Base-by-base conservation (phyloP, 2,113 vertebrate genomes). In the Xyrauchen texanus region DNA sequence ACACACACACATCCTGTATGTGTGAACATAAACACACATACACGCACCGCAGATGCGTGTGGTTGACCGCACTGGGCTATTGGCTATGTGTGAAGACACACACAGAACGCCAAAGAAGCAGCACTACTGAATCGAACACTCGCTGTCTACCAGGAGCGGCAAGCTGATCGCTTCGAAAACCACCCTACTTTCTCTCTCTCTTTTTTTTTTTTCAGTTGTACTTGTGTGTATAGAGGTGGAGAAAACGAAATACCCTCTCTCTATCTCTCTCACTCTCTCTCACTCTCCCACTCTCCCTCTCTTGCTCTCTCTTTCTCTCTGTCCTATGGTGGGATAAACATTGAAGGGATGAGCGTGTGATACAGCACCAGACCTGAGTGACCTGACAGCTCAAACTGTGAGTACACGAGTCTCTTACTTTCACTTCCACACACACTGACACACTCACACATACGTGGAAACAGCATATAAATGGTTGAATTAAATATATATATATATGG, bases 261-360 rank as follows among this genome's bases (percentile, higher is more conserved):
- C 52, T 16, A 65, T 57, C 49, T 74, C 76, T 68, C 65, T 76
- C 78, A 60, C 63, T 70, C 67, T 71, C 66, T 67, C 75, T 76
- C 47, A 72, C 68, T 78, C 21, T 34, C 21, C 3, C 21, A 1
- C 21, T 34, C 21, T 34, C 21, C 3, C 21, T 34, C 21, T 1
- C 21, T 34, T 3, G 1, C 21, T 34, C 21, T 34, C 3, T 34
- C 21, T 34, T 34, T 34, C 21, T 34, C 68, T 79, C 77, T 82
- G 76, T 86, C 77, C 83, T 84, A 57, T 68, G 76, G 83, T 79
- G 81, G 84, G 83, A 87, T 89, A 83, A 79, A 83, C 82, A 80
- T 73, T 73, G 85, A 85, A 85, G 85, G 81, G 82, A 81, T 85
- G 88, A 87, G 75, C 80, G 66, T 74, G 69, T 87, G 84, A 87